A percentile compares a stretch with the other conserved stretches of the same genome.
Evolutionary conservation across 2,797 vertebrate genomes (phyloP).

Genomic region (Sardinella longiceps): DNA sequence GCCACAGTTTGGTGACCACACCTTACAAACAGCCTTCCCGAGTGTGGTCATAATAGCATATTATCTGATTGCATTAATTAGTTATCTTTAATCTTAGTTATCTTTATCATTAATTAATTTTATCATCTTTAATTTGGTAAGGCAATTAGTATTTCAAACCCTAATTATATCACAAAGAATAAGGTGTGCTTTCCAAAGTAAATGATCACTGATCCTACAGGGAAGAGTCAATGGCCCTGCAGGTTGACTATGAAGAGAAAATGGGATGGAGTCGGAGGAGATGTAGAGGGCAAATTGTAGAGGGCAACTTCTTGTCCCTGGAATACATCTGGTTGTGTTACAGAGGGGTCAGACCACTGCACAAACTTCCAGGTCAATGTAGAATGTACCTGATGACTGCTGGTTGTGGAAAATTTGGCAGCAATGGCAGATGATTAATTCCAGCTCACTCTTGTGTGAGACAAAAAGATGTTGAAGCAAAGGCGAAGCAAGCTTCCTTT

Average conservation of each 20-base stretch:
- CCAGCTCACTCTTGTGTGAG: neutral
- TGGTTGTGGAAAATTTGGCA: conserved; percentile 39
- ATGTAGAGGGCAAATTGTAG: too few relatives aligned
- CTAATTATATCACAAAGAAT: neutral
- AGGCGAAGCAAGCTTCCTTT: neutral
- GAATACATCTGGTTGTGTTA: conserved; percentile 66
- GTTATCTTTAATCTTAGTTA: neutral
- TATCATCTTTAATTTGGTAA: too few relatives aligned
- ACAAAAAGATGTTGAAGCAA: neutral
- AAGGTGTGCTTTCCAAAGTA: neutral
- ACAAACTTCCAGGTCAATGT: conserved; percentile 52
- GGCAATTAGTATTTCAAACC: too few relatives aligned
- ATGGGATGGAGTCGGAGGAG: conserved; percentile 7
- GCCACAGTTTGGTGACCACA: neutral
- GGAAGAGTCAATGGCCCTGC: neutral
- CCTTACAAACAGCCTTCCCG: neutral
- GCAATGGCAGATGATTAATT: conserved; percentile 33
- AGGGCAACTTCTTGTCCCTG: conserved; percentile 34
- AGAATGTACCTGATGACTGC: conserved; percentile 52
- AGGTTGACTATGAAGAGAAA: neutral
- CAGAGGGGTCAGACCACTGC: conserved; percentile 57
- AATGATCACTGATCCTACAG: neutral
- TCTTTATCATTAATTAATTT: too few relatives aligned
- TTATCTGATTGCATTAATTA: neutral
- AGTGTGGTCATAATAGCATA: neutral